phyloP scores from a whole-genome alignment of 2,113 vertebrate species.

The Brienomyrus longianalis region DNA sequence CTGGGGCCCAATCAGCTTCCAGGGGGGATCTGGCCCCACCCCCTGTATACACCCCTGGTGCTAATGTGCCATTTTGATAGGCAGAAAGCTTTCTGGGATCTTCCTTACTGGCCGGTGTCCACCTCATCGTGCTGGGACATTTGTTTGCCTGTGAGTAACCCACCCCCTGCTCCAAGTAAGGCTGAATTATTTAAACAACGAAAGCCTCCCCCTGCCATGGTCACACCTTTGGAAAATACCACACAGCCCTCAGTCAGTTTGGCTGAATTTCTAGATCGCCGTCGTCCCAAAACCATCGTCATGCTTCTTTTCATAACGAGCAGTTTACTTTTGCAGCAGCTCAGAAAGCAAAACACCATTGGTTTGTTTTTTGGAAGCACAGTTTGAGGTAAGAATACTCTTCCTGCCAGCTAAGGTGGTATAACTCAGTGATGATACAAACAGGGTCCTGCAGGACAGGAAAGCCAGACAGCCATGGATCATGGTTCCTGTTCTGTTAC shows the following conservation, averaged over 20 bases:
- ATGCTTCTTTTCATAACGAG: neutral
- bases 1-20: neutral
- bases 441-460: neutral
- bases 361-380: neutral
- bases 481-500: neutral
- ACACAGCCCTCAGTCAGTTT: neutral
- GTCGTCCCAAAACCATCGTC: neutral
- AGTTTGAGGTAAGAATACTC: neutral
- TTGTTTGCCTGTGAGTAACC: neutral
- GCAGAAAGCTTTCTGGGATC: neutral
- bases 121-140: neutral
- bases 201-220: neutral
- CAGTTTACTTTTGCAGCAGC: neutral
- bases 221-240: neutral
- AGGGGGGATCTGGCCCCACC: neutral
- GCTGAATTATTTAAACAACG: slow-evolving; percentile 13
- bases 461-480: neutral
- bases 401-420: neutral
- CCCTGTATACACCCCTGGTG: neutral
- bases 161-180: neutral
- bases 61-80: neutral
- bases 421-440: neutral
- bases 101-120: too few relatives aligned
- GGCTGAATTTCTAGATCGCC: neutral
- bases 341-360: neutral